Conservation (phyloP, 2,113 vertebrate genomes). For the Numenius arquata region DNA sequence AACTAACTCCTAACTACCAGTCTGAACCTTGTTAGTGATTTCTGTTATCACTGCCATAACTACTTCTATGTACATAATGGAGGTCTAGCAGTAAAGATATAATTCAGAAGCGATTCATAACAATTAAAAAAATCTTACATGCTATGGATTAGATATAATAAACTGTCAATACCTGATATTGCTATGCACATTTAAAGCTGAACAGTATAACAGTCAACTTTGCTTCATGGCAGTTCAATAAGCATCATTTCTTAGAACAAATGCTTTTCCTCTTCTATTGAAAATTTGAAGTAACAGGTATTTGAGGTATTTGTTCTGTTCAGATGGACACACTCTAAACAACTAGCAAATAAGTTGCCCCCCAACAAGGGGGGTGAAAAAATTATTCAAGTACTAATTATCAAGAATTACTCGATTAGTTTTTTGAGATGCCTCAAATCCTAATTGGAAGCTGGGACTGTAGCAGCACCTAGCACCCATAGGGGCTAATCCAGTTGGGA, state of each 20-base stretch:
- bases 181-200: not conserved
- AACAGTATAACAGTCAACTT: not conserved
- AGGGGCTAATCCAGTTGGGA: not conserved
- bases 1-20: not conserved
- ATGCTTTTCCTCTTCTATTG: not conserved
- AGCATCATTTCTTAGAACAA: not conserved
- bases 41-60: not conserved
- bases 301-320: not conserved
- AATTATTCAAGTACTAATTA: not conserved
- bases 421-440: not conserved
- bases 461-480: not conserved
- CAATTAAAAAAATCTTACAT: not conserved
- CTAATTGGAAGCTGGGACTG: not conserved
- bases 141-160: not conserved
- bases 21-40: not conserved
- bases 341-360: not conserved
- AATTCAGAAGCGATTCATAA: not conserved
- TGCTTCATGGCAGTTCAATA: not conserved
- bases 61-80: not conserved
- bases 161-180: not conserved
- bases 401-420: not conserved
- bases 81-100: not conserved
- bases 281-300: not conserved
- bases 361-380: not conserved
- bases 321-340: not conserved